Conservation (phyloP, 2,797 vertebrate species). For the Synanceia verrucosa region DNA sequence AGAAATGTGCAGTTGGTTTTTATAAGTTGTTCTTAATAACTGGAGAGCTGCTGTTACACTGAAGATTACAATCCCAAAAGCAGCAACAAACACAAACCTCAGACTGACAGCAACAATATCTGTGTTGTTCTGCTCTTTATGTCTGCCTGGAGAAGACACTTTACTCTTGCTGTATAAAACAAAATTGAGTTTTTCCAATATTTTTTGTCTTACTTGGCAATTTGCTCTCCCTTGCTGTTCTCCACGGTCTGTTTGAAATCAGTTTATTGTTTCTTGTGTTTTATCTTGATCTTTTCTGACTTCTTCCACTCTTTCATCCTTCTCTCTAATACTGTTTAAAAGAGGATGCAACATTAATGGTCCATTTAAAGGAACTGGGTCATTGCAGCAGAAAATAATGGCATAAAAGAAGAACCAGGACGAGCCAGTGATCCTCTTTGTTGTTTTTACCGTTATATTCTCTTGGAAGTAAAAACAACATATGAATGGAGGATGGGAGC, state of each 20-base stretch:
- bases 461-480: neutral
- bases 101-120: neutral
- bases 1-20: neutral
- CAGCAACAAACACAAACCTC: neutral
- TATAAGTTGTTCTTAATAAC: neutral
- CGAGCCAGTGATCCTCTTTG: neutral
- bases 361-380: conserved; percentile 11
- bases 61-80: neutral
- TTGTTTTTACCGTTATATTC: neutral
- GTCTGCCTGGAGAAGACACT: neutral
- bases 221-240: neutral
- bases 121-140: neutral
- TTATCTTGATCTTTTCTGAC: neutral
- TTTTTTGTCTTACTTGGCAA: neutral
- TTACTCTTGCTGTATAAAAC: neutral
- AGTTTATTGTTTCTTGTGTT: neutral
- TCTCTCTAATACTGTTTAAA: conserved; percentile 13
- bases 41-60: neutral
- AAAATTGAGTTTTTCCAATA: neutral
- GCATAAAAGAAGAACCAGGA: conserved; percentile 21
- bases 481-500: neutral
- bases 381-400: neutral
- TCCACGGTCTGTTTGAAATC: neutral
- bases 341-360: conserved; percentile 41
- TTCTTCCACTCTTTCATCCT: neutral